These are phyloP conservation scores for Pelochelys cantorii DNA, from an alignment of 2,797 vertebrate species.

Conservation along the genomic window DNA sequence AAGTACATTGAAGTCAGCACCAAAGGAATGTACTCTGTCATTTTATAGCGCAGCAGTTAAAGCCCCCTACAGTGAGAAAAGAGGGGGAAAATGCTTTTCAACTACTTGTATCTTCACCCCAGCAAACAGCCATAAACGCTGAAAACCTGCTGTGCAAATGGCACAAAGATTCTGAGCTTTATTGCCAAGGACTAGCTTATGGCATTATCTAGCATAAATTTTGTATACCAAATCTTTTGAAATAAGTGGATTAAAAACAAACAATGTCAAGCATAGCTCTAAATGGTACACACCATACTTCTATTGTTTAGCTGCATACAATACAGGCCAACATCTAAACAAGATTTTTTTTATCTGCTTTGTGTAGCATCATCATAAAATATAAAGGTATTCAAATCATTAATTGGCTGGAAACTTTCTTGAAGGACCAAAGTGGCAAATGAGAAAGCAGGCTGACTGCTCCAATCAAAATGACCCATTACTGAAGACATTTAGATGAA, in stretches of 20 bases:
- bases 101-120: neutral
- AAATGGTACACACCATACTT: neutral
- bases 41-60: neutral
- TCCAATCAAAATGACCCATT: neutral
- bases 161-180: neutral
- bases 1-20: neutral
- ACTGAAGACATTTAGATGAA: neutral
- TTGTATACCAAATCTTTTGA: neutral
- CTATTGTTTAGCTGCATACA: neutral
- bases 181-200: neutral
- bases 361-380: neutral
- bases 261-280: neutral
- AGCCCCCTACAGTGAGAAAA: neutral
- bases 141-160: neutral
- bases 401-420: neutral
- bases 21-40: neutral
- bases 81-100: neutral
- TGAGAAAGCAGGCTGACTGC: neutral
- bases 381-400: accelerated
- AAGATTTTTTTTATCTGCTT: neutral
- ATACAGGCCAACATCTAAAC: neutral
- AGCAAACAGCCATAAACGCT: conserved; percentile 19
- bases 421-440: neutral
- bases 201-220: neutral
- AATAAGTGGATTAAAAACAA: conserved; percentile 25